Evolutionary conservation across 2,888 invertebrate genomes (phyloP), one percentile per base, ranked within the genome.

Genomic region (Hetaerina titia): DNA sequence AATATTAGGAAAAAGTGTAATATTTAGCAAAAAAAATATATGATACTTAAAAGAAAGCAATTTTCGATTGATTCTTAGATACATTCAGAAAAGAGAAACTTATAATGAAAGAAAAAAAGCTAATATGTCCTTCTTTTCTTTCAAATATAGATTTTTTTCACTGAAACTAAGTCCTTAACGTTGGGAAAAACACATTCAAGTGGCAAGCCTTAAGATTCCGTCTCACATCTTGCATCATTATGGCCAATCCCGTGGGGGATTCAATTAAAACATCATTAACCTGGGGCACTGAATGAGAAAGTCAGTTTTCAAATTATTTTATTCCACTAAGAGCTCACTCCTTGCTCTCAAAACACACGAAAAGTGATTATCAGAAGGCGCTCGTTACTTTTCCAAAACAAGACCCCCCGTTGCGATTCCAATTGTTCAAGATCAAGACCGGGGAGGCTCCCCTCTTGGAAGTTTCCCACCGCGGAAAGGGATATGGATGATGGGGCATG

Each of bases 201-300:
- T 15, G 13, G 81, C 13, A 31, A 81, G 8, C 31, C 31, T 31
- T 31, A 81, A 81, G 31, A 31, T 7, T 31, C 81, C 81, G 13
- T 7, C 9, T 81, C 15, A 22, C 31, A 22, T 81, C 81, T 81
- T 31, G 81, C 81, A 25, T 81, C 81, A 81, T 81, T 81, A 81
- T 31, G 31, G 81, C 81, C 81, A 81, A 81, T 81, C 25, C 31
- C 31, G 31, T 31, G 31, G 2, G 31, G 81, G 31, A 9, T 81
- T 81, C 81, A 81, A 81, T 81, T 81, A 81, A 81, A 81, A 81
- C 81, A 81, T 81, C 81, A 81, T 81, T 81, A 81, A 81, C 25
- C 81, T 81, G 81, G 81, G 81, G 81, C 22, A 31, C 81, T 81
- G 81, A 81, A 81, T 81, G 81, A 81, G 81, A 81, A 81, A 81